phyloP scores from a whole-genome alignment of 2,113 vertebrate genomes.

The Labeo catla region DNA sequence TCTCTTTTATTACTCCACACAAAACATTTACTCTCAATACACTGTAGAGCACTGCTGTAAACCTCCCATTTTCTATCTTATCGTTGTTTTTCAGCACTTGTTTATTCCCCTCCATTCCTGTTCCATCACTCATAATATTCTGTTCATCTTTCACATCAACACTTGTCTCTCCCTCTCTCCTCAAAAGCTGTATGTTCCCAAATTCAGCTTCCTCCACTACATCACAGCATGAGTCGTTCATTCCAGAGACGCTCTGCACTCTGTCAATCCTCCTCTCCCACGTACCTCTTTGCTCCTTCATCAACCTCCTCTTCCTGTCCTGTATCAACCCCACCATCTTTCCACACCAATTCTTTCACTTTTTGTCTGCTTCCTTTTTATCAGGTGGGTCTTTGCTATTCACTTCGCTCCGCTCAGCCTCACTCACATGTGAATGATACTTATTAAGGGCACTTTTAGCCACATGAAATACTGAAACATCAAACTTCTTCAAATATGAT shows the following conservation, averaged over 20 bases:
- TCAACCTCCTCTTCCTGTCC: neutral
- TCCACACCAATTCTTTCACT: conserved; percentile 18
- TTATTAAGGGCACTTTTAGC: neutral
- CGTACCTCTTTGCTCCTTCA: neutral
- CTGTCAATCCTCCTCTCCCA: neutral
- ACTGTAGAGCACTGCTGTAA: neutral
- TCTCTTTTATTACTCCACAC: neutral
- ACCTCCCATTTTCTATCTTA: neutral
- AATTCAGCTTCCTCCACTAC: conserved; percentile 19
- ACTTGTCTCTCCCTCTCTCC: neutral
- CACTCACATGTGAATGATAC: neutral
- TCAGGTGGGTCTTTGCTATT: neutral
- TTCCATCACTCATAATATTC: conserved; percentile 3
- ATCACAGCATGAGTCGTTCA: neutral
- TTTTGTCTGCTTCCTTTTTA: neutral
- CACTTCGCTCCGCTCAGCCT: neutral
- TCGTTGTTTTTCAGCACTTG: neutral
- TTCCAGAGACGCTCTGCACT: conserved; percentile 14
- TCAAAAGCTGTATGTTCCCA: conserved; percentile 6
- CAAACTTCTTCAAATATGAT: neutral
- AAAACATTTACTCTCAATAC: neutral
- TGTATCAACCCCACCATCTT: neutral
- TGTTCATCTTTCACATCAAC: conserved; percentile 21
- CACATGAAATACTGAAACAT: neutral
- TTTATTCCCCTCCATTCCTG: neutral